Conservation (phyloP, 2,797 vertebrate genomes). For the Lutjanus campechanus region DNA sequence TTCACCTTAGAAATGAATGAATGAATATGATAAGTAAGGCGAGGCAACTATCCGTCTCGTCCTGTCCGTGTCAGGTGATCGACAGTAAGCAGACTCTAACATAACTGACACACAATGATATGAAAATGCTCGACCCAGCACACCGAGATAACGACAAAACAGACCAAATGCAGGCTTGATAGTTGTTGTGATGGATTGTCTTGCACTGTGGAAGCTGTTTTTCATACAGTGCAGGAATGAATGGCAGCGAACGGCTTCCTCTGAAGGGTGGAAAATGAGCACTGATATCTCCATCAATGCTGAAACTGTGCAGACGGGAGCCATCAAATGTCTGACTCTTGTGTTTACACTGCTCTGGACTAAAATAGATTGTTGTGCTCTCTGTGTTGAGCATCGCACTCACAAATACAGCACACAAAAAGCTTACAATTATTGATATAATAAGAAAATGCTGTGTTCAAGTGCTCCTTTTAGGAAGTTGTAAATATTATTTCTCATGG, state of each 20-base stretch:
- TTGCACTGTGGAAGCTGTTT: constrained; percentile 48
- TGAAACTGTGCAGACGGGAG: constrained; percentile 28
- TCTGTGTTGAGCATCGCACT: constrained; percentile 14
- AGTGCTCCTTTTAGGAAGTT: neutral
- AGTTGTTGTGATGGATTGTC: constrained; percentile 50
- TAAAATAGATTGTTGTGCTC: neutral
- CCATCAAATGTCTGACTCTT: constrained; percentile 27
- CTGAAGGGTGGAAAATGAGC: constrained; percentile 48
- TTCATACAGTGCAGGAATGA: constrained; percentile 42
- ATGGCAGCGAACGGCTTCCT: constrained; percentile 43
- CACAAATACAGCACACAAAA: constrained; percentile 3
- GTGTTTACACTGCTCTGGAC: constrained; percentile 29
- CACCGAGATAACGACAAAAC: constrained; percentile 35
- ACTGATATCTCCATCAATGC: constrained; percentile 42
- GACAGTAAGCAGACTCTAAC: constrained; percentile 35
- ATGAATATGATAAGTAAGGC: constrained; percentile 6
- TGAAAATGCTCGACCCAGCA: constrained; percentile 36
- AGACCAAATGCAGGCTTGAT: constrained; percentile 29
- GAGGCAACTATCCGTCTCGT: constrained; percentile 17
- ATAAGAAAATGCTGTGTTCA: neutral
- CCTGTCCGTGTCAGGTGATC: constrained; percentile 27
- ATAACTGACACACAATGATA: constrained; percentile 29
- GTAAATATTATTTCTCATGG: neutral
- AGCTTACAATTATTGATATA: constrained; percentile 4
- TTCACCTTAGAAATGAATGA: neutral